A percentile compares a stretch with the other conserved stretches of the same genome.
Conservation (phyloP, 1,140 invertebrate species). For the Armadillidium nasatum region DNA sequence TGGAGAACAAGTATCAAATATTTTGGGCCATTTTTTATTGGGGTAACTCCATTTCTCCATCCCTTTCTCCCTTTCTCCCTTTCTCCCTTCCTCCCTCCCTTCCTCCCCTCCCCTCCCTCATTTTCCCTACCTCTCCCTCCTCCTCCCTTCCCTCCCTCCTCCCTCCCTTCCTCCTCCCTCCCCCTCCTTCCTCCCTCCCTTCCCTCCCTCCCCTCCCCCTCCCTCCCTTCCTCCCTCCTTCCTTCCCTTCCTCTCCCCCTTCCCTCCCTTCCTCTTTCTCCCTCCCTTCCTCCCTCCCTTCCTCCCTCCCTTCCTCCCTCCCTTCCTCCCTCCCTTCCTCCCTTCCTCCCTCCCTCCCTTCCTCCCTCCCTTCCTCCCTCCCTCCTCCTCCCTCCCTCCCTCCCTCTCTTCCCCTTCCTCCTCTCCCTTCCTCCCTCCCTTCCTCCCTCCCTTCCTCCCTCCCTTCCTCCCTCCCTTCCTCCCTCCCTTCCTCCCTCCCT, state of each 20-base stretch:
- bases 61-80: background rate
- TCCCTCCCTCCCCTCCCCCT: too few relatives aligned
- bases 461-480: too few relatives aligned
- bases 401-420: too few relatives aligned
- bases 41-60: conserved; percentile 53
- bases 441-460: too few relatives aligned
- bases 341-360: too few relatives aligned
- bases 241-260: too few relatives aligned
- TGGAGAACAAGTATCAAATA: conserved; percentile 92
- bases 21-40: conserved; percentile 79
- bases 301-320: background rate
- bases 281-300: background rate
- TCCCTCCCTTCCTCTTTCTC: too few relatives aligned
- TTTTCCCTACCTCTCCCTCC: too few relatives aligned
- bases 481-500: too few relatives aligned
- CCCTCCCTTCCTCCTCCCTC: too few relatives aligned
- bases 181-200: too few relatives aligned
- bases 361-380: background rate
- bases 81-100: background rate
- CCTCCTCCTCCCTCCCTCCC: background rate
- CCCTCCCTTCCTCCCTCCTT: background rate
- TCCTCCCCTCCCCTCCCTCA: background rate
- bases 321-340: background rate
- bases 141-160: background rate
- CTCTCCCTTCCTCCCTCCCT: too few relatives aligned